Evolutionary conservation across 2,888 invertebrate species (phyloP), one percentile per base, ranked within the genome.

Genomic region (Helleia helle): DNA sequence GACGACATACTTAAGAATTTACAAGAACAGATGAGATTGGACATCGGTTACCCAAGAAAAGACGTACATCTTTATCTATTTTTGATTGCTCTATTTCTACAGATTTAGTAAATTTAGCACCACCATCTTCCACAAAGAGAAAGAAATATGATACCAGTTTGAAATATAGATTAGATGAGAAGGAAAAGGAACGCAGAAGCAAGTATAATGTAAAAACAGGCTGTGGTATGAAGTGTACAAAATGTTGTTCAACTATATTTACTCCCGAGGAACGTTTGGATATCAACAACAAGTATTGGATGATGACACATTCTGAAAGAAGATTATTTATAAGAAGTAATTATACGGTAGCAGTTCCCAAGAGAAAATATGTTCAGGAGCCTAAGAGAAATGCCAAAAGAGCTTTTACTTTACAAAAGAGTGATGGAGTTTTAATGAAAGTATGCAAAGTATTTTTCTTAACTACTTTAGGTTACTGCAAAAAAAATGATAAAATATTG

Each of bases 331-430:
- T 22, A 22, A 22, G 24, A 22, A 22, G 24, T 22, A 22, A 22
- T 22, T 22, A 22, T 22, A 22, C 24, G 24, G 24, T 22, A 22
- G 24, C 24, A 22, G 24, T 22, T 22, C 24, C 24, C 22, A 22
- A 22, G 24, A 22, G 24, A 22, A 22, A 22, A 22, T 22, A 22
- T 22, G 7, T 22, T 22, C 24, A 22, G 24, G 28, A 28, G 28
- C 28, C 28, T 28, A 28, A 9, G 28, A 28, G 28, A 9, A 28
- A 28, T 28, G 9, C 28, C 28, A 28, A 28, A 28, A 28, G 28
- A 28, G 28, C 28, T 28, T 28, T 28, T 28, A 28, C 11, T 28
- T 28, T 28, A 28, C 28, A 28, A 28, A 28, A 28, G 28, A 28
- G 28, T 25, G 25, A 25, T 25, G 25, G 25, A 25, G n/a, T 25